phyloP scores from a whole-genome alignment of 2,797 vertebrate genomes.

The Adrianichthys oophorus region DNA sequence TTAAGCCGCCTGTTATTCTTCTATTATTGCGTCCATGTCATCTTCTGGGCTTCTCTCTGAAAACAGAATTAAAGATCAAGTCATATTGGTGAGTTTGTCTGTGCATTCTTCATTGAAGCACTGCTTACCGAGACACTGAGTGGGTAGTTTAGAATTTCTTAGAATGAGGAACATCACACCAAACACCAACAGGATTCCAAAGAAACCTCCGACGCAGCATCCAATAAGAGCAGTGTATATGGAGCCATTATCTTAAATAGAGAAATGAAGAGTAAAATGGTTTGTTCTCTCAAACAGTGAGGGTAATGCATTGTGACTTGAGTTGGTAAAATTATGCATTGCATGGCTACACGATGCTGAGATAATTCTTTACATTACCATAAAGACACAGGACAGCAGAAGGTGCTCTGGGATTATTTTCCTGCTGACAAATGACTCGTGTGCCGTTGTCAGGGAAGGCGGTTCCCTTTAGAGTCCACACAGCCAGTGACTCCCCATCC shows the following conservation, averaged over 20 bases:
- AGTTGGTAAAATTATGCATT: too few relatives aligned
- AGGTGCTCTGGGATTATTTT: neutral
- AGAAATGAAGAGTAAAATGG: neutral
- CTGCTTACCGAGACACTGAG: conserved; percentile 54
- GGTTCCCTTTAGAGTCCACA: conserved; percentile 55
- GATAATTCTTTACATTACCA: conserved; percentile 35
- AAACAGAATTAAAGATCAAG: conserved; percentile 22
- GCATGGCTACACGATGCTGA: neutral
- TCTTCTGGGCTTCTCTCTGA: conserved; percentile 46
- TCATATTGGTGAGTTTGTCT: neutral
- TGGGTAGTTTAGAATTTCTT: conserved; percentile 42
- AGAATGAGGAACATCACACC: conserved; percentile 33
- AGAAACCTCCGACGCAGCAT: conserved; percentile 57
- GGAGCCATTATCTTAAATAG: conserved; percentile 31
- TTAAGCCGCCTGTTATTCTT: conserved; percentile 18
- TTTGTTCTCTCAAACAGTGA: too few relatives aligned
- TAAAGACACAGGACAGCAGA: conserved; percentile 50
- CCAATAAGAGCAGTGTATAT: conserved; percentile 39
- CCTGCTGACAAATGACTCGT: conserved; percentile 46
- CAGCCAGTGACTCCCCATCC: conserved; percentile 33
- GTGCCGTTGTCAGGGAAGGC: conserved; percentile 51
- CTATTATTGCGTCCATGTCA: conserved; percentile 43
- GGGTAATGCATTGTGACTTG: too few relatives aligned
- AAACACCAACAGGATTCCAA: conserved; percentile 53
- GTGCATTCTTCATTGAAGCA: neutral